A percentile compares a stretch with the other conserved stretches of the same genome.
These are phyloP conservation scores for Salpingus planirostris DNA, from an alignment of 2,888 invertebrate genomes.

Conservation along the genomic window DNA sequence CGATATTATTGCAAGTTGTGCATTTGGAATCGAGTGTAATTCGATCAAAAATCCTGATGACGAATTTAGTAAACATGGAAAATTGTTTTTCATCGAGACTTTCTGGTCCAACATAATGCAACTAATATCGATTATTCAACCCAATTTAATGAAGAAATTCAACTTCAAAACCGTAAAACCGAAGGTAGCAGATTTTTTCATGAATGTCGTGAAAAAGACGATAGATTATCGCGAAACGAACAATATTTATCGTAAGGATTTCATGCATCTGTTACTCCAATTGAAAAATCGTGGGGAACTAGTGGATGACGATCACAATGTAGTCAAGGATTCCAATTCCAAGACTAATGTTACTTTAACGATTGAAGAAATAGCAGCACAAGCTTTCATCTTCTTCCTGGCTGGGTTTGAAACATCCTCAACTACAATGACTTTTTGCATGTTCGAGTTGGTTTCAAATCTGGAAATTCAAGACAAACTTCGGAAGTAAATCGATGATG, in stretches of 20 bases:
- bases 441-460: constrained; percentile 16
- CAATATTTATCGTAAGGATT: background rate
- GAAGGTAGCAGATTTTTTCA: background rate
- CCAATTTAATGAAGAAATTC: background rate
- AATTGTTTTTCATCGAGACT: background rate
- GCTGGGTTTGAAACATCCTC: constrained; percentile 21
- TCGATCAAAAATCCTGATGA: background rate
- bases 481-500: constrained; percentile 16
- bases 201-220: background rate
- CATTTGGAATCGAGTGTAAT: constrained; percentile 1
- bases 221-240: background rate
- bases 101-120: background rate
- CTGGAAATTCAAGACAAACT: constrained; percentile 16
- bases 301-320: background rate
- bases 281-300: background rate
- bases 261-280: background rate
- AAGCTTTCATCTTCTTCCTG: constrained; percentile 18
- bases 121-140: background rate
- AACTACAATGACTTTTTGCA: constrained; percentile 17
- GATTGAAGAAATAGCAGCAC: constrained; percentile 16
- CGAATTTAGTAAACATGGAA: background rate
- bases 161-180: too few relatives aligned
- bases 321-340: background rate
- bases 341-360: constrained; percentile 4
- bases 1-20: background rate